These are phyloP conservation scores for Anoplophora glabripennis DNA, from an alignment of 1,140 invertebrate genomes.

Conservation along the genomic window DNA sequence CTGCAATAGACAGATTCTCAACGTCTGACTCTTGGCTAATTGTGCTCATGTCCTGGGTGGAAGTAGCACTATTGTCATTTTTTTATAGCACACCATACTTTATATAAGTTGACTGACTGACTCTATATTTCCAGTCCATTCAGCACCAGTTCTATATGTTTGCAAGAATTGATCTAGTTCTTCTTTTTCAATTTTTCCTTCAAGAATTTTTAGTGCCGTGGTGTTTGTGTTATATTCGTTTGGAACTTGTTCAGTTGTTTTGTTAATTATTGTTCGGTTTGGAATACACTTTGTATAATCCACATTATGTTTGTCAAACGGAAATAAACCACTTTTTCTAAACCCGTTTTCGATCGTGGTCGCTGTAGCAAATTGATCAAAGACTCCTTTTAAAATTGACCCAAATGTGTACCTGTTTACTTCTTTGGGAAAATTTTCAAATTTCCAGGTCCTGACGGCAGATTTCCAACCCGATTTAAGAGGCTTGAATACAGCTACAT, in stretches of 20 bases:
- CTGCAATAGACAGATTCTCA: too few relatives aligned
- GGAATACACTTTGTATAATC: slow-evolving; percentile 37
- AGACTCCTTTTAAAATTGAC: slow-evolving; percentile 15
- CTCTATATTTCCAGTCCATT: slow-evolving; percentile 13
- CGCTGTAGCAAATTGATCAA: slow-evolving; percentile 15
- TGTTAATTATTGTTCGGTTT: slow-evolving; percentile 5
- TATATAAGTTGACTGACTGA: slow-evolving; percentile 7
- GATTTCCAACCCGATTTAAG: background rate
- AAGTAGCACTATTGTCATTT: too few relatives aligned
- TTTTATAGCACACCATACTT: slow-evolving; percentile 18
- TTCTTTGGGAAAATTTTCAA: slow-evolving; percentile 23
- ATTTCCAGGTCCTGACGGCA: slow-evolving; percentile 21
- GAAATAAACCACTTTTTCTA: slow-evolving; percentile 44
- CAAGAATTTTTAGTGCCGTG: background rate
- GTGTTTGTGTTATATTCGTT: too few relatives aligned
- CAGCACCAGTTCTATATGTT: background rate
- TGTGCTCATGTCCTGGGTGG: too few relatives aligned
- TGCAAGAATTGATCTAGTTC: slow-evolving; percentile 2
- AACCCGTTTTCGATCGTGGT: slow-evolving; percentile 44
- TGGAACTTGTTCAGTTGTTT: background rate
- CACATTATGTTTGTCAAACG: slow-evolving; percentile 41
- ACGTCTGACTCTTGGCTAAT: too few relatives aligned
- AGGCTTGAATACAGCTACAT: too few relatives aligned
- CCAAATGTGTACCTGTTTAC: slow-evolving; percentile 21
- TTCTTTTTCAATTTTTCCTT: slow-evolving; percentile 16